Conservation (phyloP, 2,113 vertebrate genomes). For the Empidonax alnorum region DNA sequence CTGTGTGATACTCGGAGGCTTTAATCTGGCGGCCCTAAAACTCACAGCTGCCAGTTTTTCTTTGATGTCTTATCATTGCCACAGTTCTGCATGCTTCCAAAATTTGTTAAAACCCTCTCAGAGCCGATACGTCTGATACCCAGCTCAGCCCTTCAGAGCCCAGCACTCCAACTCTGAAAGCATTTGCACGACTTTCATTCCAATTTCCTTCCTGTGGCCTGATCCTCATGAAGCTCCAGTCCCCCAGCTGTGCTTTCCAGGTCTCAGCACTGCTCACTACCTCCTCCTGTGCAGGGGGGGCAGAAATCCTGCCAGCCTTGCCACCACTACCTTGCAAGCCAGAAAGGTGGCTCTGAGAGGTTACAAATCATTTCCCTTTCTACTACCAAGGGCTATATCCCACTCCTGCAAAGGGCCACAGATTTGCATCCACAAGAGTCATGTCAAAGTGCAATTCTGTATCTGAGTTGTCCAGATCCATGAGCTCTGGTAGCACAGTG, state of each 20-base stretch:
- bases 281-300: background rate
- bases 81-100: background rate
- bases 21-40: constrained; percentile 36
- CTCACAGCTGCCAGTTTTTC: background rate
- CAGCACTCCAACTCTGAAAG: background rate
- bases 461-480: background rate
- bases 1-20: background rate
- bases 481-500: background rate
- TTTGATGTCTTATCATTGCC: constrained; percentile 42
- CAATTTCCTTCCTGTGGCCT: background rate
- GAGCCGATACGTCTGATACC: background rate
- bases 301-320: background rate
- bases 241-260: accelerated
- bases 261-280: background rate
- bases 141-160: background rate
- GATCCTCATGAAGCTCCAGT: accelerated
- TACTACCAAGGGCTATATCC: background rate
- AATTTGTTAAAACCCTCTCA: background rate
- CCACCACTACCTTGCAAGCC: background rate
- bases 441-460: accelerated
- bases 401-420: background rate
- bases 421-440: background rate
- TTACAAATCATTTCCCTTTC: background rate
- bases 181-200: background rate
- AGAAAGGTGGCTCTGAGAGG: background rate